Percentiles rank a stretch among this genome's conserved stretches.
phyloP scores from a whole-genome alignment of 2,797 vertebrate species.

The Zenarchopterus dispar region DNA sequence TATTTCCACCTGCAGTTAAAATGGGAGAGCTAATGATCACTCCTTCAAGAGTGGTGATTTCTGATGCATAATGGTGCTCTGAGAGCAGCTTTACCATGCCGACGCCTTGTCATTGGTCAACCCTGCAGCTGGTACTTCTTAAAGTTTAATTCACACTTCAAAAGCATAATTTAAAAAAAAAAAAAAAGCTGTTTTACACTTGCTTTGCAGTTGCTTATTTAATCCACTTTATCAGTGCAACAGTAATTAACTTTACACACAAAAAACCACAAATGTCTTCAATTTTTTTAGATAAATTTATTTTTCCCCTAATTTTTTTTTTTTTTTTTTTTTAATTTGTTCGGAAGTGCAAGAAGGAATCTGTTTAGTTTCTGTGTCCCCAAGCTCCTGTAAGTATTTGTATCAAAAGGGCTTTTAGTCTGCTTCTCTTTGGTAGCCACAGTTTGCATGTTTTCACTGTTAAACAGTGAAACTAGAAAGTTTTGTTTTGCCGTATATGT shows the following conservation, averaged over 20 bases:
- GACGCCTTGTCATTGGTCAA: background rate
- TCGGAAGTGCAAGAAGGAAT: slow-evolving; percentile 1
- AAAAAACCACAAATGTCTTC: background rate
- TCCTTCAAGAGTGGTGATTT: background rate
- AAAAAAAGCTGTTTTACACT: no score
- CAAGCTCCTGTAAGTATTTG: slow-evolving; percentile 24
- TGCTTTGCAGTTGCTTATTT: no score
- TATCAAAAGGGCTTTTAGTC: slow-evolving; percentile 12
- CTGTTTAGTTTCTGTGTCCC: slow-evolving; percentile 17
- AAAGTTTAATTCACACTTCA: background rate
- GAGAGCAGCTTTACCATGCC: background rate
- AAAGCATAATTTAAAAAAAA: no score
- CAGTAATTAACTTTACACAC: no score
- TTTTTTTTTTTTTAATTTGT: no score
- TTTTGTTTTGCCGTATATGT: slow-evolving; percentile 53
- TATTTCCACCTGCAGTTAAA: background rate
- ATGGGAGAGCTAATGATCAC: background rate
- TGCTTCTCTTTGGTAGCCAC: slow-evolving; percentile 23
- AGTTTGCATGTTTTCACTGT: slow-evolving; percentile 16
- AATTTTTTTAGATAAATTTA: background rate
- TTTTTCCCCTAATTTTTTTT: background rate
- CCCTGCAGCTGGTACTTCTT: background rate
- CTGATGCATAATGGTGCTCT: background rate
- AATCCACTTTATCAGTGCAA: no score
- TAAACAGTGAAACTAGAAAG: slow-evolving; percentile 2